Evolutionary conservation across 1,140 invertebrate genomes (phyloP).

Genomic region (Nasonia giraulti): DNA sequence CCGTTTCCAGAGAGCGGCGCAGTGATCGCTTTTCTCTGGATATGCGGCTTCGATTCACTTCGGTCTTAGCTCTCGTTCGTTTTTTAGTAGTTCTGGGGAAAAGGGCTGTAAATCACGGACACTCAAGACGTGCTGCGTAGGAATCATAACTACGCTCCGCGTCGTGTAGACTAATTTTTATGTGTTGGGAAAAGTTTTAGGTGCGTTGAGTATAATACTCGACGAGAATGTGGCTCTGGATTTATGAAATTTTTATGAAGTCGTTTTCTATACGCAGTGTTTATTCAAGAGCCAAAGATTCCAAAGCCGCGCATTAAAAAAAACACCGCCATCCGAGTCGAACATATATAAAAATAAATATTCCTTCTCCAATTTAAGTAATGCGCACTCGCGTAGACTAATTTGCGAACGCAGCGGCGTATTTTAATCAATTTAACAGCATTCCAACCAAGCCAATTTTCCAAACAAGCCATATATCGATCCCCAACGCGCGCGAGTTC

Average conservation of each 20-base stretch:
- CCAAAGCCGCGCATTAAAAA: too few relatives aligned
- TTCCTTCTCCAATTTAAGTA: too few relatives aligned
- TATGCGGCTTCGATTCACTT: neutral
- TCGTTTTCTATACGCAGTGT: neutral
- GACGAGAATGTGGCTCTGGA: neutral
- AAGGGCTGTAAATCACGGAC: neutral
- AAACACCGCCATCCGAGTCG: too few relatives aligned
- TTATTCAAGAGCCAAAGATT: too few relatives aligned
- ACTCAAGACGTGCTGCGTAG: neutral
- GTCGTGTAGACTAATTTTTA: neutral
- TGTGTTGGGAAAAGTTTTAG: neutral
- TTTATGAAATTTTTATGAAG: neutral
- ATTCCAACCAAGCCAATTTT: neutral
- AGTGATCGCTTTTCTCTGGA: neutral
- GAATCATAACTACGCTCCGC: neutral
- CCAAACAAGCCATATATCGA: neutral
- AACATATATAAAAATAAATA: too few relatives aligned
- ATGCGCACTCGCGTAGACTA: neutral
- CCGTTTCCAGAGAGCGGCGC: neutral
- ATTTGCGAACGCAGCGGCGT: neutral
- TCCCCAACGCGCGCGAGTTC: neutral
- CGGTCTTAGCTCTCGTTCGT: too few relatives aligned
- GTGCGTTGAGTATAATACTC: neutral
- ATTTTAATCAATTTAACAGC: slow-evolving; percentile 29
- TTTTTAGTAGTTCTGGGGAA: neutral